These are phyloP conservation scores for Thaleichthys pacificus DNA, from an alignment of 2,797 vertebrate species.

Conservation along the genomic window DNA sequence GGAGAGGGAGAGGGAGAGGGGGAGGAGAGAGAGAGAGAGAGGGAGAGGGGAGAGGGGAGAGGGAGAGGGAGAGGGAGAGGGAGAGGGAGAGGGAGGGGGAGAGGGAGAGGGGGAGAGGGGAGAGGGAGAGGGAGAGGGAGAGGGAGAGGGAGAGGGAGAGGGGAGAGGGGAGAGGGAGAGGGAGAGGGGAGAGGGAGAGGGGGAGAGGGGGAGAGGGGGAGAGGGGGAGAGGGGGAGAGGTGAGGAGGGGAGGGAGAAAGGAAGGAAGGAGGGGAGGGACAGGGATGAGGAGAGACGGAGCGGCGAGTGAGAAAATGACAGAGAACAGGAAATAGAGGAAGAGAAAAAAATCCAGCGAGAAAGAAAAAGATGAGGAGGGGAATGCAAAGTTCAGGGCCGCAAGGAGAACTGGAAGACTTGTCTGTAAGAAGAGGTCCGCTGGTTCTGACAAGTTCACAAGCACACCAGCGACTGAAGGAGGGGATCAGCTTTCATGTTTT, in stretches of 20 bases:
- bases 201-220: too few relatives aligned
- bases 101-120: neutral
- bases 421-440: too few relatives aligned
- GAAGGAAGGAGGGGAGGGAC: neutral
- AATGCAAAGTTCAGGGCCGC: too few relatives aligned
- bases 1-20: neutral
- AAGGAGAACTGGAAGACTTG: too few relatives aligned
- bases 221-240: too few relatives aligned
- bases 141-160: too few relatives aligned
- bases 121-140: neutral
- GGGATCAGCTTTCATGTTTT: too few relatives aligned
- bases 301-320: constrained; percentile 4
- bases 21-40: neutral
- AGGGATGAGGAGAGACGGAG: neutral
- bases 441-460: too few relatives aligned
- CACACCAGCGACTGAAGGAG: too few relatives aligned
- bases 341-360: neutral
- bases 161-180: neutral
- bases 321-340: neutral
- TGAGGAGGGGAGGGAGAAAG: neutral
- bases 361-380: neutral
- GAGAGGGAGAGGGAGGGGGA: neutral
- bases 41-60: neutral
- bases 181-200: too few relatives aligned
- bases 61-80: neutral